Evolutionary conservation across 2,113 vertebrate genomes (phyloP).

Genomic region (Pelecanus crispus): DNA sequence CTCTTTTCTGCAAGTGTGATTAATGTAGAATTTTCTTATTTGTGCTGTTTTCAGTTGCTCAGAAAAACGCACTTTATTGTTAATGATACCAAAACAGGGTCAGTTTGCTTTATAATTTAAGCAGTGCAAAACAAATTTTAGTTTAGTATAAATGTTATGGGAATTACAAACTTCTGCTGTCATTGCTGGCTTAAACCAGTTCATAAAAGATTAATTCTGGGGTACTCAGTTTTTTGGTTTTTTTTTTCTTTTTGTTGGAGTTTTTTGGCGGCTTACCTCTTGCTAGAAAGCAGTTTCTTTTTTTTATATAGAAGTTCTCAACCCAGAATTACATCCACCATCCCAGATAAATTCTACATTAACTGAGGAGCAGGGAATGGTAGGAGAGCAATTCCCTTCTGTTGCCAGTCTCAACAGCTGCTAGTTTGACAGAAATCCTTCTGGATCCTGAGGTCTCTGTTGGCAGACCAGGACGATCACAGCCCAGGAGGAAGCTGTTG

Average conservation of each 20-base stretch:
- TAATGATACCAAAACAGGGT: neutral
- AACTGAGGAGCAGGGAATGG: neutral
- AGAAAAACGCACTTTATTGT: neutral
- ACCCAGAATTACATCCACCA: neutral
- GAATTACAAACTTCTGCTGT: neutral
- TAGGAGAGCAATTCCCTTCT: neutral
- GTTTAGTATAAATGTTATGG: neutral
- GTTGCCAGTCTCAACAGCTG: neutral
- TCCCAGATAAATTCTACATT: neutral
- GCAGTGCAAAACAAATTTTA: neutral
- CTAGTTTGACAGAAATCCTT: conserved; percentile 7
- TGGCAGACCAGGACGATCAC: neutral
- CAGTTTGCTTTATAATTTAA: neutral
- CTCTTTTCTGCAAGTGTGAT: neutral
- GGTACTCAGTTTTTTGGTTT: accelerated
- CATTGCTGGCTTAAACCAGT: neutral
- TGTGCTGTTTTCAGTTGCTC: neutral
- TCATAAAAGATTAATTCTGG: neutral
- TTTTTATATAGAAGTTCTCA: neutral
- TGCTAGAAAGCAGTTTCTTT: neutral
- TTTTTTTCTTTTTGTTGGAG: neutral
- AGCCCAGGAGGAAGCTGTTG: neutral
- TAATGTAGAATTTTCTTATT: neutral
- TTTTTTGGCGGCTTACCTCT: neutral
- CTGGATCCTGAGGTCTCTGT: neutral